These are phyloP conservation scores for Eilema depressum DNA, from an alignment of 2,888 invertebrate species.

Conservation along the genomic window DNA sequence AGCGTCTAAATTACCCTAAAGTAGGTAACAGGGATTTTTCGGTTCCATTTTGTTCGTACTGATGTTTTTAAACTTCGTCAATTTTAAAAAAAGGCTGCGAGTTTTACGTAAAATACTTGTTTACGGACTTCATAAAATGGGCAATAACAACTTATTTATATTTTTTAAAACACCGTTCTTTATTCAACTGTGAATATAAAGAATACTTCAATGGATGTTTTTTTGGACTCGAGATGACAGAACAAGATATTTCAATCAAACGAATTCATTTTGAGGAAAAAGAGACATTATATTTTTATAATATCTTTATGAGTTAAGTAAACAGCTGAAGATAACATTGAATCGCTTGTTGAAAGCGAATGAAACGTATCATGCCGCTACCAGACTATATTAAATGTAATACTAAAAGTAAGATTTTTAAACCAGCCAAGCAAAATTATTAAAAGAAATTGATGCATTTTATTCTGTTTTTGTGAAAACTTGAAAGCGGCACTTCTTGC, in stretches of 20 bases:
- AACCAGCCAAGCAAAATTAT: not conserved
- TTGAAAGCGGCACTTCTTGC: not conserved
- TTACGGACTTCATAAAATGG: not conserved
- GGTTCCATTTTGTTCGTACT: not conserved
- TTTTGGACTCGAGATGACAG: constrained; percentile 19
- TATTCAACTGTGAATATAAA: not conserved
- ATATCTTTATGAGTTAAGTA: constrained; percentile 7
- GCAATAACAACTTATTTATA: not conserved
- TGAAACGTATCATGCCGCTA: not conserved
- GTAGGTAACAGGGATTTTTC: not conserved
- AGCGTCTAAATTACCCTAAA: not conserved
- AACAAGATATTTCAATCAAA: constrained; percentile 31
- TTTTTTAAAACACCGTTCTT: not conserved
- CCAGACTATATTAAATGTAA: not conserved
- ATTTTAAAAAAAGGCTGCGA: not conserved
- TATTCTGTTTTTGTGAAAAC: not conserved
- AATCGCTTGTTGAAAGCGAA: not conserved
- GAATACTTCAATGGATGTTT: constrained; percentile 23
- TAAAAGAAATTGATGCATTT: not conserved
- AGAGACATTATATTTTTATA: constrained; percentile 30
- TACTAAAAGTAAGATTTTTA: not conserved
- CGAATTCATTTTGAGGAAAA: constrained; percentile 16
- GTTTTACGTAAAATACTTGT: not conserved
- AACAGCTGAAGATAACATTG: not conserved
- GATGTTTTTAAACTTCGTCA: not conserved